Base-by-base conservation (phyloP, 2,888 invertebrate species). In the Patella ulyssiponensis region DNA sequence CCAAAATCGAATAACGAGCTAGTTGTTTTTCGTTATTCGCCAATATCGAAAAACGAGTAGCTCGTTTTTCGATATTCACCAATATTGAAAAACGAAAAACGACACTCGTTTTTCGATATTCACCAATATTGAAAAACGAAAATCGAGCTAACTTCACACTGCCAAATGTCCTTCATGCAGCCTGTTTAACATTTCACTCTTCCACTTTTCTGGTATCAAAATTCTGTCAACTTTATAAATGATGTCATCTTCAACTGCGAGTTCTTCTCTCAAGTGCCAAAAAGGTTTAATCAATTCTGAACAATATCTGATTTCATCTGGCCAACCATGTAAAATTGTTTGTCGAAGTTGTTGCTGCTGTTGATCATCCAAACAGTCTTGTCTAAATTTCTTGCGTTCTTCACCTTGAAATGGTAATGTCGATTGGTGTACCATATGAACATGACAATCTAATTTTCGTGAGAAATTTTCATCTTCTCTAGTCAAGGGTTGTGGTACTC, bases 181-280 rank as follows among this genome's bases (percentile, higher is more conserved):
- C n/a, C 73, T 23, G 17, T 17, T 53, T 27, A 73, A 14, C 20
- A 73, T 73, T 14, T 73, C 27, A n/a, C 44, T 73, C n/a, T 73
- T 71, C 20, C 71, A 71, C 23, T 27, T 44, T 44, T 27, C 71
- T 20, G 71, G 71, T 14, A 71, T 71, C 14, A 71, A 14, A 11
- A 71, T 9, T 71, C 51, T n/a, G 64, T 64, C 20, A 4, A 64
- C 20, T 33, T 33, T 33, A 33, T 33, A 33, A 33, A 33, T 33
- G 33, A 33, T n/a, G 64, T 64, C 20, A 20, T 20, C 20, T n/a
- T 64, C 4, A 64, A n/a, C 17, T 64, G 64, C 0, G 64, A 64
- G 64, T 64, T 64, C 64, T n/a, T 64, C 64, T n/a, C 64, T n/a
- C 4, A 64, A 64, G 64, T 64, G 4, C 64, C 64, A 64, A 20